Evolutionary conservation across 2,113 vertebrate species (phyloP).

Genomic region (Eurypyga helias): DNA sequence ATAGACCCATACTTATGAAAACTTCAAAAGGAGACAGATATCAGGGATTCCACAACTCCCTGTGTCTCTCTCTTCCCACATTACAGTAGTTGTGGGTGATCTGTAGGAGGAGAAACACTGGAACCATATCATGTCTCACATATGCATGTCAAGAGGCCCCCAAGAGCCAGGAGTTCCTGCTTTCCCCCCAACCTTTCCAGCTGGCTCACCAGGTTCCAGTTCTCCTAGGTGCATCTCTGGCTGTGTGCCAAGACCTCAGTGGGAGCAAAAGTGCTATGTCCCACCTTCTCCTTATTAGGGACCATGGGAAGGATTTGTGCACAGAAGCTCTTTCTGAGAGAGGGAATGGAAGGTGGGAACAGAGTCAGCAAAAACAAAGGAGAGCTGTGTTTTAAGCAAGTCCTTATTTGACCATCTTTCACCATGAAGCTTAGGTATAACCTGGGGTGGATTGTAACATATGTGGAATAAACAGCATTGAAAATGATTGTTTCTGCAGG

Average conservation of each 20-base stretch:
- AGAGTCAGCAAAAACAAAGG: neutral
- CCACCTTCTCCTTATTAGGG: neutral
- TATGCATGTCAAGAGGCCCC: neutral
- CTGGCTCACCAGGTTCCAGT: neutral
- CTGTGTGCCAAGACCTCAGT: neutral
- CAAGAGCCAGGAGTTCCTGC: neutral
- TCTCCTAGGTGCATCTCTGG: neutral
- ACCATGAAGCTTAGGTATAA: neutral
- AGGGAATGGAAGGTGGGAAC: neutral
- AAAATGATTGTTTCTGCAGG: neutral
- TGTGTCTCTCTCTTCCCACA: neutral
- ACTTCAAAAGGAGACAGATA: neutral
- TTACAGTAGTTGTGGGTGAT: neutral
- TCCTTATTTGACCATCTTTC: neutral
- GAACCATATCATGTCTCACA: neutral
- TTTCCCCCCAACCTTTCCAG: neutral
- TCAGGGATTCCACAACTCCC: neutral
- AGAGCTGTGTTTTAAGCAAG: neutral
- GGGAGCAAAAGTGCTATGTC: neutral
- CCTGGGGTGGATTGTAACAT: neutral
- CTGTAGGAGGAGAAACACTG: rapidly evolving
- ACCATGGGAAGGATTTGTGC: neutral
- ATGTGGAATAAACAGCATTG: neutral
- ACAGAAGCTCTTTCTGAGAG: rapidly evolving
- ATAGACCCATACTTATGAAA: neutral